Evolutionary conservation across 1,140 invertebrate genomes (phyloP), one percentile per base, ranked within the genome.

Genomic region (Aphidius ervi): DNA sequence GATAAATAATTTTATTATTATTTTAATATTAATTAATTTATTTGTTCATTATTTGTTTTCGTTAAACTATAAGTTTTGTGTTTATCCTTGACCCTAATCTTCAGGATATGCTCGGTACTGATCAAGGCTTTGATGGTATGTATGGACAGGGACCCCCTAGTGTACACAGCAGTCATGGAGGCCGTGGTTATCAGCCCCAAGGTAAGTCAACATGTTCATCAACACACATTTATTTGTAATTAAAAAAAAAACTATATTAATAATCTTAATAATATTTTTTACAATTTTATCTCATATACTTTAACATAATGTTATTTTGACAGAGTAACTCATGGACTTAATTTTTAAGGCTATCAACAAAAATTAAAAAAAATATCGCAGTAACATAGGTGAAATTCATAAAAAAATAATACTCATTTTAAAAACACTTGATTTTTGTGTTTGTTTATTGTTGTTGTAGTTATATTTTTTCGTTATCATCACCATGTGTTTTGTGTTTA

Each of bases 121-220:
- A 97, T 76, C 93, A 94, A 80, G 87, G 89, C 69, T 96, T 94
- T 84, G 92, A 95, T 74, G 89, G 88, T 80, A 88, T 96, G 83
- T 95, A 95, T 82, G 88, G 87, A 74, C 92, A 91, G 82, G 89
- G 88, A 72, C 88, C 88, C 69, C 88, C 89, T 68, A 90, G 88
- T 75, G 88, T 90, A 68, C 88, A 90, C 76, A 89, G 87, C 82
- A 87, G 85, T 74, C 87, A 88, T 74, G 85, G 85, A 68, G 86
- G 86, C 68, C 82, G 84, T 68, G 85, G 85, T 70, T 91, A 89
- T 80, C 89, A 90, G 71, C 89, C 90, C 68, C 86, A 87, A 90
- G 90, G 90, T 92, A 89, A 86, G 81, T 56, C 39, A n/a, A 43
- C 0, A 39, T 58, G 10, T 48, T n/a, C 48, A 59, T 52, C 43